phyloP scores from a whole-genome alignment of 2,113 vertebrate genomes.

The Upupa epops region DNA sequence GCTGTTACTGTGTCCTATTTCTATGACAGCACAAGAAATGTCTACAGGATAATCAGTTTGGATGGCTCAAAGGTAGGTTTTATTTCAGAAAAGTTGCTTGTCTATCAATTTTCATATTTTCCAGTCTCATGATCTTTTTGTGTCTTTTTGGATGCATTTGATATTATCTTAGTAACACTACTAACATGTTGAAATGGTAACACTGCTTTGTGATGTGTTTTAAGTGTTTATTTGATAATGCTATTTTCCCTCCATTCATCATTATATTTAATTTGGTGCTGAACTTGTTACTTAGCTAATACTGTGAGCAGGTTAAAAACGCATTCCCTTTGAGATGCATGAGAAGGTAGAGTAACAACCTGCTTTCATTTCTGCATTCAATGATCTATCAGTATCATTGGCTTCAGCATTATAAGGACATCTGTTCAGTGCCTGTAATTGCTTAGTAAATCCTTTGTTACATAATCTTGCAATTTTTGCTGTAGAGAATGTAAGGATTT shows the following conservation, averaged over 20 bases:
- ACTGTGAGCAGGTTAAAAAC: not conserved
- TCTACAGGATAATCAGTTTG: conserved; percentile 98
- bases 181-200: not conserved
- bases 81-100: not conserved
- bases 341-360: not conserved
- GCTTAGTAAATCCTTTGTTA: conserved; percentile 22
- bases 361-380: not conserved
- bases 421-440: conserved; percentile 12
- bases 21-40: conserved; percentile 98
- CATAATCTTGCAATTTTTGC: conserved; percentile 9
- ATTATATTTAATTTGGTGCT: not conserved
- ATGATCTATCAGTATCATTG: not conserved
- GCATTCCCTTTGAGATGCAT: not conserved
- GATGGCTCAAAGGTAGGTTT: conserved; percentile 94
- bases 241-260: not conserved
- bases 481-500: not conserved
- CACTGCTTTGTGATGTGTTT: not conserved
- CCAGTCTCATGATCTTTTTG: not conserved
- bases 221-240: not conserved
- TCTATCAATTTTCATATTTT: not conserved
- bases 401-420: conserved; percentile 7
- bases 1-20: conserved; percentile 99
- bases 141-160: not conserved
- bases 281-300: not conserved
- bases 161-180: not conserved